Evolutionary conservation across 1,140 invertebrate genomes (phyloP), one percentile per base, ranked within the genome.

Genomic region (Bemisia tabaci): DNA sequence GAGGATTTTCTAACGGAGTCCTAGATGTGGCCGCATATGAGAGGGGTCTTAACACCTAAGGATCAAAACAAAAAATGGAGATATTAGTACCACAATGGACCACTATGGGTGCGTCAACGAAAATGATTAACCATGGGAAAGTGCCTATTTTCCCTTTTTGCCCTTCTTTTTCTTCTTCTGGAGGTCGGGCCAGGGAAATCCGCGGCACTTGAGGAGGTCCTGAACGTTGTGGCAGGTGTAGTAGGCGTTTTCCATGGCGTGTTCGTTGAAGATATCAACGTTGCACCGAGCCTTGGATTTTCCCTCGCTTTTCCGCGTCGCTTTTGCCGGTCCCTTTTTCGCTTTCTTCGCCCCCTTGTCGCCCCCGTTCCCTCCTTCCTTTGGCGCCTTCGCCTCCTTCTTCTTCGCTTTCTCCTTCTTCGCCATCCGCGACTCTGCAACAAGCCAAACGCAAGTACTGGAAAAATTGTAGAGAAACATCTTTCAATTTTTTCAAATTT

Each of bases 231-330:
- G 91, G 72, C 90, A 93, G 1, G 87, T 89, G 72, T 89, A 89
- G 74, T 93, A 93, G 2, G 90, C 90, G 73, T 93, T 93, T 70
- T 91, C 86, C 87, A 93, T 91, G 0, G 89, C 89, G n/a, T 87
- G 85, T 70, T 91, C 88, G 65, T 87, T 91, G 66, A 92, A 87
- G 68, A 92, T 88, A 70, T 93, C 90, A 48, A 90, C 87, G 21
- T 85, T 83, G 68, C 83, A 85, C 73, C 79, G 78, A 12, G 79
- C 74, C 68, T 73, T 74, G 2, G 82, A 83, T 69, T 83, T 82
- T 1, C 81, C 80, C 72, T 81, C 81, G 0, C 78, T 77, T 69
- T 85, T 85, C 70, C 84, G 82, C 68, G 84, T 75, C 65, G 75
- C 73, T 67, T 78, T 77, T 22, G 75, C 77, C 11, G 77, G 76